phyloP scores from a whole-genome alignment of 2,797 vertebrate genomes.

The Enteromius thamalakanensis region DNA sequence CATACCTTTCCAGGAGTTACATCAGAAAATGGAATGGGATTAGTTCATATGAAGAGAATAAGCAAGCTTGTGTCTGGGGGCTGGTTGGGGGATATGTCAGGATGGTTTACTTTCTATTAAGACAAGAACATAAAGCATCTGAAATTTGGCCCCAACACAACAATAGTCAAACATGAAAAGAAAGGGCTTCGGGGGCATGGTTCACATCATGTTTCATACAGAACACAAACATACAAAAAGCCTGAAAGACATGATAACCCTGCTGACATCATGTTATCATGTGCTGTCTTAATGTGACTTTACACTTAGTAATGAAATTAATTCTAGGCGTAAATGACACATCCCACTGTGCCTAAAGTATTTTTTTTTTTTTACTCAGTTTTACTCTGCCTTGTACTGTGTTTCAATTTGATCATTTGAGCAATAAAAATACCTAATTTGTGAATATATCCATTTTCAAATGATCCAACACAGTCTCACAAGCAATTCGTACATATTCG shows the following conservation, averaged over 20 bases:
- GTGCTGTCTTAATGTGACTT: constrained; percentile 65
- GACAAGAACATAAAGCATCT: constrained; percentile 64
- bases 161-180: constrained; percentile 64
- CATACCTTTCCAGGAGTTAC: constrained; percentile 23
- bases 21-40: constrained; percentile 29
- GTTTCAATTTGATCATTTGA: no score
- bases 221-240: constrained; percentile 42
- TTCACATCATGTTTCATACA: constrained; percentile 45
- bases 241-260: constrained; percentile 75
- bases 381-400: not conserved
- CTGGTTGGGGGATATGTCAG: constrained; percentile 30
- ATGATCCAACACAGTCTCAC: no score
- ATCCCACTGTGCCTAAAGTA: constrained; percentile 45
- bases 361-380: not conserved
- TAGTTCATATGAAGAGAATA: not conserved
- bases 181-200: constrained; percentile 41
- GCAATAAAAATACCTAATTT: no score
- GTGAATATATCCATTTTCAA: no score
- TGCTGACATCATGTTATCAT: no score
- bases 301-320: constrained; percentile 73
- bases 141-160: constrained; percentile 47
- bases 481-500: no score
- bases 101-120: constrained; percentile 60
- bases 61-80: constrained; percentile 11
- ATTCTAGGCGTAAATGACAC: constrained; percentile 75